Evolutionary conservation across 1,140 invertebrate species (phyloP), one percentile per base, ranked within the genome.

Genomic region (Hyposmocoma kahamanoa): DNA sequence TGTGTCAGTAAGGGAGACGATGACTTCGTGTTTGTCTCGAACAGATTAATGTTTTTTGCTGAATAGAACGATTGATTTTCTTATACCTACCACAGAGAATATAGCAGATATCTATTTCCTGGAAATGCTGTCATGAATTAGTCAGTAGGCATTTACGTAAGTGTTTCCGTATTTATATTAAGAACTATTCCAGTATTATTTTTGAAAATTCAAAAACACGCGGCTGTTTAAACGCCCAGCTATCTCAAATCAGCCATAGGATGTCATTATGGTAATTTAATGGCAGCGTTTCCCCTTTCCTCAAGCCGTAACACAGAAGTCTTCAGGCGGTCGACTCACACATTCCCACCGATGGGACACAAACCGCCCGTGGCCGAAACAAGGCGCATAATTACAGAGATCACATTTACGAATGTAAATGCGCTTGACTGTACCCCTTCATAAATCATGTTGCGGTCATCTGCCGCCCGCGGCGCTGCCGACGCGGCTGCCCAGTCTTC

Each of bases 361-460:
- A 47, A 60, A 66, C 53, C 61, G 71, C 65, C 67, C 30, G 50
- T 59, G 64, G 71, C 63, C 68, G 61, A 71, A 72, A 68, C 72
- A 74, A 72, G 69, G 49, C 65, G 55, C 60, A 66, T 81, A 78
- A 78, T 81, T 81, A 81, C 67, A 67, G 47, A 64, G 67, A 79
- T 81, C 77, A 73, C 72, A 79, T 78, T 76, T 71, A 78, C 75
- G 59, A 71, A 69, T 68, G 66, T 68, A 68, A 70, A 74, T 68
- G 67, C 50, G 57, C 22, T 41, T 36, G 63, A 65, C 47, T 64
- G 54, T 58, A 47, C 50, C 57, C 56, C 46, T 50, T 53, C 60
- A 62, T 78, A 69, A 74, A 74, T 78, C 64, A 73, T 66, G 61
- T 56, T 59, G 66, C 70, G 72, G 72, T 73, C 75, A 79, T 79